Evolutionary conservation across 2,888 invertebrate species (phyloP), one percentile per base, ranked within the genome.

Genomic region (Tortrix viridana): DNA sequence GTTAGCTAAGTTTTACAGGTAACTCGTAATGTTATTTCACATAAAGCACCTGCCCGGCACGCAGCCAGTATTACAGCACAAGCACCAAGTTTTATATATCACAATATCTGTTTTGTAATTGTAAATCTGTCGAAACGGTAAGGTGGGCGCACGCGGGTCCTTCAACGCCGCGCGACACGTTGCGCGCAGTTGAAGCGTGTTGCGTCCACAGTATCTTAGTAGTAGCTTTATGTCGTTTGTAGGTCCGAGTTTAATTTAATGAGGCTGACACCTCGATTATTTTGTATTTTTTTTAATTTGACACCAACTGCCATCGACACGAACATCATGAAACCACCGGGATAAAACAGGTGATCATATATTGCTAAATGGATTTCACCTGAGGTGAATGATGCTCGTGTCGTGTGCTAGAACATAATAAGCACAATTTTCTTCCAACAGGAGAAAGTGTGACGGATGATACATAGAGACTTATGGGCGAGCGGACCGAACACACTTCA

Each of bases 21-120:
- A 90, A 88, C 81, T 82, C 80, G 81, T 83, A 84, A 78, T 80
- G 84, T 88, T 87, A 88, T 89, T 89, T 88, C 87, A 89, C 89
- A 86, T 89, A 89, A 84, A 86, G 92, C 92, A 92, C 92, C 85
- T 91, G 91, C 91, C 89, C 90, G 92, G 91, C 92, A 92, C 92
- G 92, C 92, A 80, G 92, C 92, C 92, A 92, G 92, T 92, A 91
- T 84, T 85, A 81, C 82, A 88, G 92, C 92, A 92, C 92, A 88
- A 88, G 92, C 92, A 92, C 92, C 88, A 89, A 87, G 80, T 92
- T 91, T 92, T 91, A 50, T 50, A 50, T 37, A 88, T 89, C 88
- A 91, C 88, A 82, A 88, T 89, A 88, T 88, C 88, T 92, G 91
- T 92, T 92, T 88, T 88, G 92, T 91, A 88, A 84, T 85, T 83